A percentile compares a stretch with the other conserved stretches of the same genome.
Evolutionary conservation across 2,797 vertebrate genomes (phyloP).

Genomic region (Coluber constrictor): DNA sequence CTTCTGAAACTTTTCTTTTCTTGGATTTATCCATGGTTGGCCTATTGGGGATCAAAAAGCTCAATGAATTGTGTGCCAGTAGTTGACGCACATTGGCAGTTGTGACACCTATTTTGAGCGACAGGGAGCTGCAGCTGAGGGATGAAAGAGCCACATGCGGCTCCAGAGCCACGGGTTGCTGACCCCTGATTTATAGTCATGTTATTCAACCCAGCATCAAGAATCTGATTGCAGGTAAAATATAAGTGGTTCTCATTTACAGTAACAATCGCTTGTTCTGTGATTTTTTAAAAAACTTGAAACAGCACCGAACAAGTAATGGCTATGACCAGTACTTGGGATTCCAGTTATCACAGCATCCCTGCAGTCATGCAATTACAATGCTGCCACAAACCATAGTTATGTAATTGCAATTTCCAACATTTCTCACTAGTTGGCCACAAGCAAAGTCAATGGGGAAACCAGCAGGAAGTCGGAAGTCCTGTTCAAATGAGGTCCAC

Average conservation of each 20-base stretch:
- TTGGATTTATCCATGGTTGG: no score
- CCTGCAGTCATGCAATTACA: not conserved
- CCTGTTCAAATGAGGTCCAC: not conserved
- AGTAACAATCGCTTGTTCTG: not conserved
- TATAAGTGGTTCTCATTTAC: not conserved
- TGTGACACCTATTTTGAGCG: no score
- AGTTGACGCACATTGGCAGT: no score
- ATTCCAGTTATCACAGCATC: not conserved
- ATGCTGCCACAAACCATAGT: not conserved
- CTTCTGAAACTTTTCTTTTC: no score
- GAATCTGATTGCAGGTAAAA: not conserved
- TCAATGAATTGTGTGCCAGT: no score
- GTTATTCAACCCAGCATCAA: not conserved
- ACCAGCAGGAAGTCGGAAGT: not conserved
- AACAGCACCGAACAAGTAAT: not conserved
- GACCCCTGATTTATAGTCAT: not conserved
- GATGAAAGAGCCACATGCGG: no score
- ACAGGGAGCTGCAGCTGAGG: no score
- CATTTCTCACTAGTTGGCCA: not conserved
- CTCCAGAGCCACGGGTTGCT: no score
- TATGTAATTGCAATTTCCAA: not conserved
- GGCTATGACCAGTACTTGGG: not conserved
- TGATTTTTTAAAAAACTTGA: not conserved
- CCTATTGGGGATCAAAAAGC: no score
- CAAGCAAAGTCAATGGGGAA: not conserved